Percentiles rank a stretch among this genome's conserved stretches.
Evolutionary conservation across 2,888 invertebrate genomes (phyloP).

Genomic region (Cantharis nigra): DNA sequence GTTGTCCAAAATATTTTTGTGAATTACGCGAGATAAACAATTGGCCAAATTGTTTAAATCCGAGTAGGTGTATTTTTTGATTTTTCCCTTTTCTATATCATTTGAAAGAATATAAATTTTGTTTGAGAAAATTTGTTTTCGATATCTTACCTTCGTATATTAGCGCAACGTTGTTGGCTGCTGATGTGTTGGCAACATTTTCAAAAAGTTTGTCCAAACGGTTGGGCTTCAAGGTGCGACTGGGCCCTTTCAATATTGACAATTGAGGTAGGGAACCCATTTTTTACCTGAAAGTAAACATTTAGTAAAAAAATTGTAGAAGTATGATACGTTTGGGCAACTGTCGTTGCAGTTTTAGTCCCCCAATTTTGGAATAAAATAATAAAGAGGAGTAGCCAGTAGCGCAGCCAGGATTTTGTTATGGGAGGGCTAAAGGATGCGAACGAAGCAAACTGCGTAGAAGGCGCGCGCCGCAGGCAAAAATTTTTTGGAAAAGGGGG

Average conservation of each 20-base stretch:
- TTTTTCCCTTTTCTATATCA: constrained; percentile 43
- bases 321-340: no score
- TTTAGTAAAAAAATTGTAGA: no score
- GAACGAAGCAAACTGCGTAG: no score
- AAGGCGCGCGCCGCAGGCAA: no score
- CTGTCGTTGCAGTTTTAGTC: no score
- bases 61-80: constrained; percentile 56
- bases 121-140: not conserved
- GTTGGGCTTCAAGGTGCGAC: constrained; percentile 58
- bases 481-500: no score
- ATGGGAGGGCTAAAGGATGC: no score
- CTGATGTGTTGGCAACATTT: constrained; percentile 59
- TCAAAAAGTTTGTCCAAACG: constrained; percentile 64
- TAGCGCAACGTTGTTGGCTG: constrained; percentile 64
- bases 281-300: constrained; percentile 26
- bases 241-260: constrained; percentile 70
- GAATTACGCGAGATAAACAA: constrained; percentile 62
- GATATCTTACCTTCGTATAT: constrained; percentile 28
- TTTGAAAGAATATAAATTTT: not conserved
- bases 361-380: no score
- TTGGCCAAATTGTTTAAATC: constrained; percentile 63
- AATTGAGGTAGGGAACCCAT: constrained; percentile 80
- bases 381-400: no score
- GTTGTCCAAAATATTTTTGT: constrained; percentile 52
- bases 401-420: no score